Percentiles rank a stretch among this genome's conserved stretches.
phyloP scores from a whole-genome alignment of 2,113 vertebrate genomes.

The Ornithorhynchus anatinus region DNA sequence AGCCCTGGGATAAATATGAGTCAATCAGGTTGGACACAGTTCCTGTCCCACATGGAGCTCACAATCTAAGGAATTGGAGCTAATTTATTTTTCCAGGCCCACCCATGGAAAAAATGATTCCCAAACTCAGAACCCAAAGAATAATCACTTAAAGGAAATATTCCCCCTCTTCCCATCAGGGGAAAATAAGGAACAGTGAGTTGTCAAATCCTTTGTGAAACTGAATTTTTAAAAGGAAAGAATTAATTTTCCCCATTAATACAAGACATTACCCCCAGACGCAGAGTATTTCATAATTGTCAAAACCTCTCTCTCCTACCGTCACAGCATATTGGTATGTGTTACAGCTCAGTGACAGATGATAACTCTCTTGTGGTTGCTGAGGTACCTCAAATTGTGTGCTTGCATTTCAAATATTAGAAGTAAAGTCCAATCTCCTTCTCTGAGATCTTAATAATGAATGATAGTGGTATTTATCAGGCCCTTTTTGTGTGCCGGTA shows the following conservation, averaged over 20 bases:
- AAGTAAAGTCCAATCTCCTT: no score
- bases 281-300: slow-evolving; percentile 43
- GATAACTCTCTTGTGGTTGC: background rate
- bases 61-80: no score
- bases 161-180: background rate
- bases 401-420: no score
- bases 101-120: background rate
- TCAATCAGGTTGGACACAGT: no score
- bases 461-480: no score
- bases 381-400: background rate
- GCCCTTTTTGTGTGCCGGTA: no score
- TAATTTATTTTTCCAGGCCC: no score
- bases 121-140: slow-evolving; percentile 16
- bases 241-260: slow-evolving; percentile 49
- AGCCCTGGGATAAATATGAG: no score
- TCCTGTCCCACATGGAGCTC: no score
- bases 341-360: background rate
- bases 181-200: background rate
- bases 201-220: slow-evolving; percentile 42
- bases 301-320: slow-evolving; percentile 14
- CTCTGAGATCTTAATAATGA: no score
- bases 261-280: slow-evolving; percentile 48
- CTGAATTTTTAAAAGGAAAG: slow-evolving; percentile 17
- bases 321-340: background rate
- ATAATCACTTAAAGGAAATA: slow-evolving; percentile 26